A percentile compares a stretch with the other conserved stretches of the same genome.
phyloP scores from a whole-genome alignment of 1,140 invertebrate species.

The Diorhabda carinulata region DNA sequence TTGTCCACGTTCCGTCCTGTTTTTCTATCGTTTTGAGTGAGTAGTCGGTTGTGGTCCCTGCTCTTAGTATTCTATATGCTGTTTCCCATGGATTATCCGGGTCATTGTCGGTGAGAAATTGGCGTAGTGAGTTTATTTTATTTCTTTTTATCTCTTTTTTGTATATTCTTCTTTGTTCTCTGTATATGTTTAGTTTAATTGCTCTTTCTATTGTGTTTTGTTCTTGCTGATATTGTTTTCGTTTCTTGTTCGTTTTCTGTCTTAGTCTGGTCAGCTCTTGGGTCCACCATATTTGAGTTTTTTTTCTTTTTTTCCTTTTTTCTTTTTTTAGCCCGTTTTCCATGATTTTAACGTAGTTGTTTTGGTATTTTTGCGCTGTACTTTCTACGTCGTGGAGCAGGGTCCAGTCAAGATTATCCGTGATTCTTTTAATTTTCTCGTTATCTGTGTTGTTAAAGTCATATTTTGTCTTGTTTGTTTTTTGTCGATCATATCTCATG shows the following conservation, averaged over 20 bases:
- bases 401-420: no score
- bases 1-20: not conserved
- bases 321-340: not conserved
- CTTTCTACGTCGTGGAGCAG: no score
- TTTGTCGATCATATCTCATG: no score
- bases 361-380: no score
- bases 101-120: not conserved
- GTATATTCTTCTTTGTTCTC: not conserved
- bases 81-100: not conserved
- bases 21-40: not conserved
- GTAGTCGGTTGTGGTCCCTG: not conserved
- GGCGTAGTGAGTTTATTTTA: not conserved
- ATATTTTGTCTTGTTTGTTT: no score
- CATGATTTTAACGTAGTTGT: no score
- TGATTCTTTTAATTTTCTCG: no score
- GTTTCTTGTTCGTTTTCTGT: not conserved
- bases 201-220: not conserved
- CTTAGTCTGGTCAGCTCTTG: not conserved
- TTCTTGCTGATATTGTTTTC: not conserved
- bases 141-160: not conserved
- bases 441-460: no score
- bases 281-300: constrained; percentile 1
- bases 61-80: not conserved
- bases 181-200: not conserved
- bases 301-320: not conserved